Evolutionary conservation across 2,888 invertebrate species (phyloP).

Genomic region (Leptura quadrifasciata): DNA sequence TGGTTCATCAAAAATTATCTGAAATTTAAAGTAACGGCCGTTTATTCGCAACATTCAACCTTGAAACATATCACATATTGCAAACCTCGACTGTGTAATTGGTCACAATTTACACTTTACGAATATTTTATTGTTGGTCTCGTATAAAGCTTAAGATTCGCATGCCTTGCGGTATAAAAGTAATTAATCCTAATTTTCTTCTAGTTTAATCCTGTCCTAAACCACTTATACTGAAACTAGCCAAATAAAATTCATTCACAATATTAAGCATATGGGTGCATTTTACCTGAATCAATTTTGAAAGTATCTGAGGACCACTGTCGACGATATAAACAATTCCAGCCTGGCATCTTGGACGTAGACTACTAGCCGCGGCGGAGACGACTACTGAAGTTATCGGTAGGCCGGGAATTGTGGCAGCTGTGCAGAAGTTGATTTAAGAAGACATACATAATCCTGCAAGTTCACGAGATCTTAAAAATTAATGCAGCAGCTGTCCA

Average conservation of each 20-base stretch:
- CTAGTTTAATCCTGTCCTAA: too few species aligned
- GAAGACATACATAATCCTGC: slow-evolving; percentile 12
- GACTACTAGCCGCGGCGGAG: background rate
- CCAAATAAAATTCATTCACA: background rate
- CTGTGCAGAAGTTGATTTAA: slow-evolving; percentile 23
- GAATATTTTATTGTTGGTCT: too few species aligned
- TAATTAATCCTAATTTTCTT: too few species aligned
- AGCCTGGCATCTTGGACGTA: slow-evolving; percentile 16
- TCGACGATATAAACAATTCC: slow-evolving; percentile 14
- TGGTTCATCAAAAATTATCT: too few species aligned
- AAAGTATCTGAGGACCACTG: slow-evolving; percentile 18
- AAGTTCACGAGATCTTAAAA: background rate
- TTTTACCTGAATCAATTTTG: slow-evolving; percentile 17
- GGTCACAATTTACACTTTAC: too few species aligned
- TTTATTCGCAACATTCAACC: too few species aligned
- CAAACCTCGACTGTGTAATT: too few species aligned
- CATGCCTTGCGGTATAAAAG: too few species aligned
- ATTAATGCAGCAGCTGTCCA: slow-evolving; percentile 13
- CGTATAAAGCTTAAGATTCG: too few species aligned
- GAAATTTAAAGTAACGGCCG: too few species aligned
- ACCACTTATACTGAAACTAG: too few species aligned
- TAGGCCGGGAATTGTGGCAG: background rate
- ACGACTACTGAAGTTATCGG: slow-evolving; percentile 12
- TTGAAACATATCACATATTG: too few species aligned
- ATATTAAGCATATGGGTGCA: background rate